phyloP scores from a whole-genome alignment of 2,888 invertebrate species.

The Saturnia pavonia region DNA sequence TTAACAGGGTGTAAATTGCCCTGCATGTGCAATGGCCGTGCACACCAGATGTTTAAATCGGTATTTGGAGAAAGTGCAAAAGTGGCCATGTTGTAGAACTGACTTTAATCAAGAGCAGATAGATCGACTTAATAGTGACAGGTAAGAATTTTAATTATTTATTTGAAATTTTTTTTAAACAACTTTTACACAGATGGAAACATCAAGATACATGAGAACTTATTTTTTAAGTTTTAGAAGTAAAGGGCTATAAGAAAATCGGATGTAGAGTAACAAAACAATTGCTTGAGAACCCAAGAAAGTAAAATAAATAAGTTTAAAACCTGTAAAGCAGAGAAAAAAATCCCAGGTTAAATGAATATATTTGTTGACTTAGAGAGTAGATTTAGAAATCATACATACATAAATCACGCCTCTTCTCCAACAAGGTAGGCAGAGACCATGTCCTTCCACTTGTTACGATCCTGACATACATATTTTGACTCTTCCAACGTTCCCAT shows the following conservation, averaged over 20 bases:
- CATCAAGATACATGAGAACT: too few relatives aligned
- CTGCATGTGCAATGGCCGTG: slow-evolving; percentile 56
- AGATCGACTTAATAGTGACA: slow-evolving; percentile 48
- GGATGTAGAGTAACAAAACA: not conserved
- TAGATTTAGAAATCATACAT: not conserved
- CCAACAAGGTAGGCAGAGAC: too few relatives aligned
- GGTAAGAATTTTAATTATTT: slow-evolving; percentile 38
- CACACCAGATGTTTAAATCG: slow-evolving; percentile 65
- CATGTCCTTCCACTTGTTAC: too few relatives aligned
- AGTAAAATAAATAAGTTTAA: not conserved
- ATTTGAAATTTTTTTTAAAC: not conserved
- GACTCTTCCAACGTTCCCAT: too few relatives aligned
- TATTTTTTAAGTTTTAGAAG: not conserved
- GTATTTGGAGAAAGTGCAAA: slow-evolving; percentile 59
- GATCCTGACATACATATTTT: too few relatives aligned
- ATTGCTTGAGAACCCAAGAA: not conserved
- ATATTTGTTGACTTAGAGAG: not conserved
- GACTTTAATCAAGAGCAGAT: slow-evolving; percentile 56
- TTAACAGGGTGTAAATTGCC: slow-evolving; percentile 69
- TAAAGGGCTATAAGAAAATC: not conserved
- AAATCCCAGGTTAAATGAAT: not conserved
- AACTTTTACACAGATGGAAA: not conserved
- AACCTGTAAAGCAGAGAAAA: not conserved
- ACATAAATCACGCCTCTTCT: too few relatives aligned
- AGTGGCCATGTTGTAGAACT: slow-evolving; percentile 74